Base-by-base conservation (phyloP, 2,888 invertebrate genomes). In the Rhodophaea formosa region DNA sequence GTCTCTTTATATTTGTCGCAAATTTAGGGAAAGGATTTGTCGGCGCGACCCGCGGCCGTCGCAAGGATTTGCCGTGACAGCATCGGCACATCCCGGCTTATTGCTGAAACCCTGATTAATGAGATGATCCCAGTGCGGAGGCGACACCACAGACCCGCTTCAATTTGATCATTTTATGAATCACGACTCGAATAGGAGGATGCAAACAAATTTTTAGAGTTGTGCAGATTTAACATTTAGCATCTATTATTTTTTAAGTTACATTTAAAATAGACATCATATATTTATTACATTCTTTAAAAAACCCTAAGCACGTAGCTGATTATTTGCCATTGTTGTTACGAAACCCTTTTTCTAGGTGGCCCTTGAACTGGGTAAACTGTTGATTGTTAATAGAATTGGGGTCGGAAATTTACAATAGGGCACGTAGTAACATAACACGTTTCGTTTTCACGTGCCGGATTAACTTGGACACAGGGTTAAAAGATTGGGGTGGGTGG, bases 31-130 rank as follows among this genome's bases (percentile, higher is more conserved):
- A 83, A 84, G 88, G 90, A 87, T 89, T 90, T 88, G 78, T 71
- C 66, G 71, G 59, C 68, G 66, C 74, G 75, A 76, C 75, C 79
- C 76, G 73, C 76, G 78, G 76, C 75, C 83, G 76, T 74, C 72
- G 72, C 75, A 71, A 79, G 85, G 88, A 82, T 88, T 87, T 80
- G 68, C 77, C 71, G 71, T 86, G 87, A 88, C 88, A 84, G 81
- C 84, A 85, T 84, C 74, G 85, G 88, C 82, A 83, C 79, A 83
- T 82, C 83, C 81, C 78, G 77, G 89, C 87, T 91, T 91, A 87
- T 79, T 80, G 78, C 74, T 66, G 79, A 84, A 80, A 79, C 89
- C 85, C 84, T 83, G 89, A 90, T 91, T 90, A 89, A 88, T 85
- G 83, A 79, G 83, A 82, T 82, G 82, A 79, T 79, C 77, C 77